phyloP scores from a whole-genome alignment of 2,888 invertebrate species.

The Tromatobia lineatoria region DNA sequence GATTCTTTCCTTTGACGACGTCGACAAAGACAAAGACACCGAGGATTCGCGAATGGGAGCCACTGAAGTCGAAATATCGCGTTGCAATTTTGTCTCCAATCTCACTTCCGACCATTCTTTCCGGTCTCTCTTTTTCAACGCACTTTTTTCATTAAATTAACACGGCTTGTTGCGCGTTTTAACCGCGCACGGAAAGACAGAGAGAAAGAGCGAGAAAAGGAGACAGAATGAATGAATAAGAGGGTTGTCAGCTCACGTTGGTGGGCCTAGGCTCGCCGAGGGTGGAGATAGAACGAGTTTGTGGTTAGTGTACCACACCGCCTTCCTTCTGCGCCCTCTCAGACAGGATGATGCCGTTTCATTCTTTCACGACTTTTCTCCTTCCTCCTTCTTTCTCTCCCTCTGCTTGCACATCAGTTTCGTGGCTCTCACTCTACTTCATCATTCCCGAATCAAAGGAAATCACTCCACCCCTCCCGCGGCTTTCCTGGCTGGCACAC shows the following conservation, averaged over 20 bases:
- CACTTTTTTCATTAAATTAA: slow-evolving; percentile 75
- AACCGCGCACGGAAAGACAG: slow-evolving; percentile 23
- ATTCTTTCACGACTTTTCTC: slow-evolving; percentile 52
- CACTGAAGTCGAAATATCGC: slow-evolving; percentile 40
- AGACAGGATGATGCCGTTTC: slow-evolving; percentile 30
- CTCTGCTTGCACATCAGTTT: slow-evolving; percentile 39
- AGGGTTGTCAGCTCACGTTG: background rate
- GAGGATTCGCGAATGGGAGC: slow-evolving; percentile 30
- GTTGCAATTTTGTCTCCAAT: slow-evolving; percentile 45
- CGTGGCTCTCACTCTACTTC: slow-evolving; percentile 62
- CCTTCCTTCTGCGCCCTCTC: slow-evolving; percentile 37
- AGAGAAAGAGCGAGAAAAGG: background rate
- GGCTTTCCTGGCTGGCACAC: slow-evolving; percentile 64
- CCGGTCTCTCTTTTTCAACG: slow-evolving; percentile 35
- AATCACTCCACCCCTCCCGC: slow-evolving; percentile 62
- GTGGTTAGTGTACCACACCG: slow-evolving; percentile 18
- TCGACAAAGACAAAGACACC: slow-evolving; percentile 26
- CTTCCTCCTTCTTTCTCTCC: slow-evolving; percentile 18
- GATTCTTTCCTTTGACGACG: slow-evolving; percentile 10
- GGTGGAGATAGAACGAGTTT: slow-evolving; percentile 47
- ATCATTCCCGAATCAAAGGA: slow-evolving; percentile 71
- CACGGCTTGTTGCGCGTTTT: slow-evolving; percentile 74
- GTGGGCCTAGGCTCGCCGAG: background rate
- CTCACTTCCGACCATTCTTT: slow-evolving; percentile 47
- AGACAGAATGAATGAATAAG: slow-evolving; percentile 28